phyloP scores from a whole-genome alignment of 1,140 invertebrate genomes.

The Luehdorfia chinensis region DNA sequence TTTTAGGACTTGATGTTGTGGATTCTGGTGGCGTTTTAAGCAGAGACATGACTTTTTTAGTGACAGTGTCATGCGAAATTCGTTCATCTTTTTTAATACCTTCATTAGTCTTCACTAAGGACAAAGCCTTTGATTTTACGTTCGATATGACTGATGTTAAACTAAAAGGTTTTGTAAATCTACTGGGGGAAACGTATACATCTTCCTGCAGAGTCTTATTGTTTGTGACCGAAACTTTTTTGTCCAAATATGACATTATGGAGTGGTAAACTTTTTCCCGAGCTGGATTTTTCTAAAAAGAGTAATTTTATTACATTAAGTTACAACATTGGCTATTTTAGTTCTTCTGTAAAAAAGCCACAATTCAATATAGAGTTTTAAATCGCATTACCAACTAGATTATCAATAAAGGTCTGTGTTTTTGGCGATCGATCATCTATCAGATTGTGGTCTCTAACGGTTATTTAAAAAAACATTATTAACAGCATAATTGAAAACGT shows the following conservation, averaged over 20 bases:
- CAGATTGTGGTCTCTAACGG: too few relatives aligned
- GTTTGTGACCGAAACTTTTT: conserved; percentile 45
- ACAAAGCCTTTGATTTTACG: conserved; percentile 76
- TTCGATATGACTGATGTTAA: conserved; percentile 67
- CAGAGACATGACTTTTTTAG: conserved; percentile 44
- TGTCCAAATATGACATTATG: conserved; percentile 72
- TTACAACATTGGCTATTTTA: too few relatives aligned
- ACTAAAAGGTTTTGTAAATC: conserved; percentile 48
- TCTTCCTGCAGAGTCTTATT: conserved; percentile 21
- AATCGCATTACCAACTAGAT: too few relatives aligned
- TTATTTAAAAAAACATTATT: too few relatives aligned
- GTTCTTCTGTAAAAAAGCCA: too few relatives aligned
- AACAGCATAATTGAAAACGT: too few relatives aligned
- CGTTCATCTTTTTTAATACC: conserved; percentile 28
- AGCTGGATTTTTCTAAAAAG: conserved; percentile 72
- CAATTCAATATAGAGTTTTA: too few relatives aligned
- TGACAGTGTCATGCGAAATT: conserved; percentile 37
- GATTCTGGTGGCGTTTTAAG: conserved; percentile 59
- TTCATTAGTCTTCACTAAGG: conserved; percentile 71
- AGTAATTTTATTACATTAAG: conserved; percentile 13
- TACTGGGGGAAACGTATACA: conserved; percentile 40
- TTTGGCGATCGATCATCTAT: too few relatives aligned
- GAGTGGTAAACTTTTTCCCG: conserved; percentile 73
- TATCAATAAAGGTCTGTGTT: too few relatives aligned
- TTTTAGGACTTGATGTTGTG: conserved; percentile 33